phyloP scores from a whole-genome alignment of 2,113 vertebrate genomes.

The Ceyx margarethae region DNA sequence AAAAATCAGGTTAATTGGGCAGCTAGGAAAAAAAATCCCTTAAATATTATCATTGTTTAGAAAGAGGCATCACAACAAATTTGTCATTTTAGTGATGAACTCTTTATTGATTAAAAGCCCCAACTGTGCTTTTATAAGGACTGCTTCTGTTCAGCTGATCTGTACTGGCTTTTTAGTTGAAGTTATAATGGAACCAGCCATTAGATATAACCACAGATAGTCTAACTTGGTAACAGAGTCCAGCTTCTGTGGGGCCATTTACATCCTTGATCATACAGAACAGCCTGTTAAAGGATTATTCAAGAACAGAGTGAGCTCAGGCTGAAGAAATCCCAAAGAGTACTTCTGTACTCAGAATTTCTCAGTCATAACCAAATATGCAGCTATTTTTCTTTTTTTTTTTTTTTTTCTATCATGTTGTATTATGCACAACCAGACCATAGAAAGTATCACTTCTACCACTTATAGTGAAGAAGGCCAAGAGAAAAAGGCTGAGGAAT shows the following conservation, averaged over 20 bases:
- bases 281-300: not conserved
- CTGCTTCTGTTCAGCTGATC: not conserved
- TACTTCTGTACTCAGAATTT: conserved; percentile 1
- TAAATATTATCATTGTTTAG: not conserved
- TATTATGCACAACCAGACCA: not conserved
- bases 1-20: not conserved
- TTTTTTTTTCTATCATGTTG: not conserved
- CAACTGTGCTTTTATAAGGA: not conserved
- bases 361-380: not conserved
- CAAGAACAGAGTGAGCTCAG: conserved; percentile 16
- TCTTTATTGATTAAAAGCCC: not conserved
- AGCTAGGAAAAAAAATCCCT: not conserved
- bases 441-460: not conserved
- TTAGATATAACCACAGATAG: not conserved
- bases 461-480: not conserved
- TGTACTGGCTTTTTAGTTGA: not conserved
- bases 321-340: not conserved
- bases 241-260: not conserved
- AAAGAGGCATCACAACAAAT: not conserved
- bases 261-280: not conserved
- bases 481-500: not conserved
- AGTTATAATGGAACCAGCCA: not conserved
- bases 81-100: not conserved
- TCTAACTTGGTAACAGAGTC: not conserved
- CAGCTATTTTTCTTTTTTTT: not conserved